Conservation (phyloP, 2,888 invertebrate species). For the Dryobotodes eremita region DNA sequence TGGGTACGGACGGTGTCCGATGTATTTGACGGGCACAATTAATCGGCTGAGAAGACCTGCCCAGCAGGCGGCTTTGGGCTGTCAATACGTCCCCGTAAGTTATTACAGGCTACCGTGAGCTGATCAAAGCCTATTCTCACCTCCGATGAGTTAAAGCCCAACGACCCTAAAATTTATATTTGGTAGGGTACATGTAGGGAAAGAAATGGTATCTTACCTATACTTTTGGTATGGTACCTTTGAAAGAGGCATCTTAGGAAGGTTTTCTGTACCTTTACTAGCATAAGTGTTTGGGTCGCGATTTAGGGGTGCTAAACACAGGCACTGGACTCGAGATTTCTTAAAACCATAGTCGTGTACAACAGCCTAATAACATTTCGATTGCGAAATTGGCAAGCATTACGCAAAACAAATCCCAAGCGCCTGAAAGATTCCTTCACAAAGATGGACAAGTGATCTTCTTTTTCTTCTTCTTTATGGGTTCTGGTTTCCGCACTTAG, state of each 20-base stretch:
- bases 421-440: too few species aligned
- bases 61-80: background rate
- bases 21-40: background rate
- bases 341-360: background rate
- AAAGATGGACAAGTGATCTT: too few species aligned
- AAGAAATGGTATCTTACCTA: background rate
- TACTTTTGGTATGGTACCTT: too few species aligned
- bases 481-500: too few species aligned
- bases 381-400: too few species aligned
- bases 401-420: too few species aligned
- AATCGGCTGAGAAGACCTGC: background rate
- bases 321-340: background rate
- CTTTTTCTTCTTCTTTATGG: too few species aligned
- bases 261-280: background rate
- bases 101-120: background rate
- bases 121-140: background rate
- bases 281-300: background rate
- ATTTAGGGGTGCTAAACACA: background rate
- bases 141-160: background rate
- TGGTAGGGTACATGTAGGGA: background rate
- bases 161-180: background rate
- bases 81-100: background rate
- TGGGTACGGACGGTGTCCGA: background rate
- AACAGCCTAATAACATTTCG: too few species aligned
- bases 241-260: background rate